Base-by-base conservation (phyloP, 2,113 vertebrate species). In the Spea multiplicata region DNA sequence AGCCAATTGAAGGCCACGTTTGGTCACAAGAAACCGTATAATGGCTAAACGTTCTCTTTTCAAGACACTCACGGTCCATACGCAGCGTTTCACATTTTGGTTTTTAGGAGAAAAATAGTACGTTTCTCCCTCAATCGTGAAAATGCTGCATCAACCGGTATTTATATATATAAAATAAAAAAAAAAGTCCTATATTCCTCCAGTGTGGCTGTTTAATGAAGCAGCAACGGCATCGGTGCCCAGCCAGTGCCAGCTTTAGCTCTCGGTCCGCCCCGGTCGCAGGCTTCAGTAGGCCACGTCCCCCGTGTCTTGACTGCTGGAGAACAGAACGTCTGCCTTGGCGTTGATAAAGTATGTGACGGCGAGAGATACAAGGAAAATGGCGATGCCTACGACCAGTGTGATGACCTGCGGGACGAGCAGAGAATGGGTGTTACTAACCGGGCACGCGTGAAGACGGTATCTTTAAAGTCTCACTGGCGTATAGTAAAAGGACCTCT, bases 281-380 rank as follows among this genome's bases (percentile, higher is more conserved):
- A 48, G 80, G 4, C 73, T 44, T 97, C 91, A 98, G 88, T 97
- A 98, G 79, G 94, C 90, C 85, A 93, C 91, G 0, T 83, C 83
- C 66, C 91, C 85, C 0, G 93, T 86, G 66, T 96, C 95, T 66
- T 87, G 89, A 0, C 92, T 85, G 17, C 84, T 68, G 71, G 91
- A 91, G 83, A 99, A 99, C 3, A 99, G 92, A 0, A 98, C 84
- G 0, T 95, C 92, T 0, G 96, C 95, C 88, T 98, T 98, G 66
- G 94, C 91, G 52, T 94, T 98, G 90, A 98, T 84, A 67, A 94
- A 85, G 82, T 96, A 97, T 0, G 95, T 97, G 83, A 94, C 75
- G 8, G 93, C 9, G 5, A 99, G 90, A 0, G 96, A 98, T 2
- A 91, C 44, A 14, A 94, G 0, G 48, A 99, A 87, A 55, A 96